Conservation (phyloP, 2,113 vertebrate genomes). For the Prietella phreatophila region DNA sequence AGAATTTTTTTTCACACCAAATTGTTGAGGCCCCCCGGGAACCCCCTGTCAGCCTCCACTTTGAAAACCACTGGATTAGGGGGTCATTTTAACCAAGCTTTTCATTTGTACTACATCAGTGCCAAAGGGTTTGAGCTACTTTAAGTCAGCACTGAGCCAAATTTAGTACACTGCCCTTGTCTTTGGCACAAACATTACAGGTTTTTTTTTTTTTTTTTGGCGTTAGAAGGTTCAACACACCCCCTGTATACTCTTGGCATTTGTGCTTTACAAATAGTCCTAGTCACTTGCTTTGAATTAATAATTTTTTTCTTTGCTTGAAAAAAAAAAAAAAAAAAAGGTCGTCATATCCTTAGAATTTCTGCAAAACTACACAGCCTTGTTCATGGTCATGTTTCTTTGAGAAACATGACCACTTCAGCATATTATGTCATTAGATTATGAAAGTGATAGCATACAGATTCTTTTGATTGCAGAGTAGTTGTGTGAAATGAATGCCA, state of each 20-base stretch:
- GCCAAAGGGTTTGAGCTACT: background rate
- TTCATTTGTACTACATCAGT: background rate
- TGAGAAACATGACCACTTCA: background rate
- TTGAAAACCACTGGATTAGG: background rate
- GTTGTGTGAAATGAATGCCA: too few species aligned
- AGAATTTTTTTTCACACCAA: too few species aligned
- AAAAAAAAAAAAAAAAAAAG: too few species aligned
- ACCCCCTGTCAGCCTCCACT: too few species aligned
- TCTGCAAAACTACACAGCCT: background rate
- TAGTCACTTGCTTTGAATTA: too few species aligned
- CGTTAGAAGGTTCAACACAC: background rate
- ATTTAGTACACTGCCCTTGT: background rate
- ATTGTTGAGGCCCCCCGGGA: too few species aligned
- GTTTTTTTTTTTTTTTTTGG: background rate
- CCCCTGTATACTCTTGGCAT: background rate
- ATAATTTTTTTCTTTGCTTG: too few species aligned
- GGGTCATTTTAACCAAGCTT: background rate
- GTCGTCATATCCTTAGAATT: background rate
- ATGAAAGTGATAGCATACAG: background rate
- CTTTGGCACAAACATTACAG: background rate
- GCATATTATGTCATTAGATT: background rate
- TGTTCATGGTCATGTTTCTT: background rate
- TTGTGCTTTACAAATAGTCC: too few species aligned
- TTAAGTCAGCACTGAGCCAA: background rate
- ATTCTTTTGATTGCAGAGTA: background rate